Evolutionary conservation across 2,888 invertebrate species (phyloP).

Genomic region (Timandra comae): DNA sequence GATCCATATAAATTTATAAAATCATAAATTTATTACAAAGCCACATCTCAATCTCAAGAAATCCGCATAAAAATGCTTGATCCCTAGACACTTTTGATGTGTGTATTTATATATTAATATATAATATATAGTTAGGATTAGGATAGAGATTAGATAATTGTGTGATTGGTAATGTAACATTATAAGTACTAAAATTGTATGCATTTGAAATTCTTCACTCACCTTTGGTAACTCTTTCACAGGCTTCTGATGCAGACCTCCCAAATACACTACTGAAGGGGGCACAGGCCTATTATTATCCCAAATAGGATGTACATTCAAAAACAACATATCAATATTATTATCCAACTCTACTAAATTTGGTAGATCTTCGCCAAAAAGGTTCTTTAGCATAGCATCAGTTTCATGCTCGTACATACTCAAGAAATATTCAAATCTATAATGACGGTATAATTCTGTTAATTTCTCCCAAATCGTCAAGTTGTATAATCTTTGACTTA

Average conservation of each 20-base stretch:
- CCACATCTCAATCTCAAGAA: too few species aligned
- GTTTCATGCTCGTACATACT: conserved; percentile 10
- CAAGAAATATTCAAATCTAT: conserved; percentile 18
- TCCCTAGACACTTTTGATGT: too few species aligned
- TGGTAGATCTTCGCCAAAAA: conserved; percentile 29
- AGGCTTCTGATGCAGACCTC: conserved; percentile 48
- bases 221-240: conserved; percentile 50
- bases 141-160: too few species aligned
- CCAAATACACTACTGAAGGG: conserved; percentile 48
- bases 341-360: conserved; percentile 21
- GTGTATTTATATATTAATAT: too few species aligned
- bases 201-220: too few species aligned
- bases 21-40: too few species aligned
- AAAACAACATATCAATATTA: conserved; percentile 46
- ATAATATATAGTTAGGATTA: too few species aligned
- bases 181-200: too few species aligned
- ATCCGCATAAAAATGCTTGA: too few species aligned
- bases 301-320: conserved; percentile 50
- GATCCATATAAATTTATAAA: too few species aligned
- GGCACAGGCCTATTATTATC: conserved; percentile 43
- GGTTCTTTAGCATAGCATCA: conserved; percentile 8
- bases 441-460: not conserved
- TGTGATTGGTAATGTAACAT: too few species aligned
- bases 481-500: conserved; percentile 22
- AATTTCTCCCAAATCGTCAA: conserved; percentile 5